Evolutionary conservation across 2,797 vertebrate species (phyloP), one percentile per base, ranked within the genome.

Genomic region (Xenops minutus): DNA sequence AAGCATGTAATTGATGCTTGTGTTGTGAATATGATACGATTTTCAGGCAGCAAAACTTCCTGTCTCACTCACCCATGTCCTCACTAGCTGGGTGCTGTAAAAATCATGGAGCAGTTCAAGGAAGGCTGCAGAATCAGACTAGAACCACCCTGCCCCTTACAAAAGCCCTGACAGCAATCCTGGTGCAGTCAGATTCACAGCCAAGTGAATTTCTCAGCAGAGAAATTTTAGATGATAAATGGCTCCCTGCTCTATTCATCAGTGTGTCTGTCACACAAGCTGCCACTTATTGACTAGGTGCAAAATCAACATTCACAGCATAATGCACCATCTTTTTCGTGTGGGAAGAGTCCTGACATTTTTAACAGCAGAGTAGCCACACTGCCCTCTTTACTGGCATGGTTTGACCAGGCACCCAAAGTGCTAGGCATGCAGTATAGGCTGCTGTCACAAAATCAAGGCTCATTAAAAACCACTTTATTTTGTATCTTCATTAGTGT

Each of bases 1-100:
- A n/a, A 37, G 36, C 0, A 0, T 19, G n/a, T 34, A 49, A 63
- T 32, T 63, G 56, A 32, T 6, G 1, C 30, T 62, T 66, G 5
- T 37, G 10, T 19, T 66, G 61, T 48, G 34, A 69, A 52, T 10
- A 55, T 29, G 9, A 36, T 3, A 12, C 1, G 10, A 63, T 55
- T 55, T 83, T 49, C 36, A 62, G 54, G 54, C 41, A 88, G 43
- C 51, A 85, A 44, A 75, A 88, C 9, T 37, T 75, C 63, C 36
- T 66, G 3, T 6, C 32, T 69, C 48, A 26, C 48, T 90, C 66
- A 49, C 0, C 1, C 16, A 8, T 7, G 39, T 18, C 59, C n/a
- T 51, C 46, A 59, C 29, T 59, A 85, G 43, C 43, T 58, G 36
- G 1, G 18, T 43, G 56, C 56, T 59, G 16, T 44, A 69, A 39